Conservation (phyloP, 2,113 vertebrate species). For the Vireo altiloquus region DNA sequence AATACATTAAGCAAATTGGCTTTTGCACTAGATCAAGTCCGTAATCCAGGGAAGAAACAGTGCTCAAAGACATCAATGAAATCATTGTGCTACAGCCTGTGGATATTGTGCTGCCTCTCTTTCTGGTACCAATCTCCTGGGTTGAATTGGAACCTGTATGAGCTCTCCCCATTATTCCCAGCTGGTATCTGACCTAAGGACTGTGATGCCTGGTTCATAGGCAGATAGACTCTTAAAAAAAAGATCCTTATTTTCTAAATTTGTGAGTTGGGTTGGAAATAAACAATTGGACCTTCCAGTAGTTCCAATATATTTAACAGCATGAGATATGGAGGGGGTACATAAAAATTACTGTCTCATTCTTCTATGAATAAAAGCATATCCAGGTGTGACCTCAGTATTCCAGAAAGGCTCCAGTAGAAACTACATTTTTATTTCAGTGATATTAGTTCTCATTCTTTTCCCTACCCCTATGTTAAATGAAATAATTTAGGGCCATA, state of each 20-base stretch:
- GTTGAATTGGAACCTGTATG: conserved; percentile 39
- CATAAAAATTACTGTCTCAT: background rate
- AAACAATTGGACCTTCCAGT: background rate
- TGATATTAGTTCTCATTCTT: background rate
- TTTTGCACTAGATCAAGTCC: conserved; percentile 2
- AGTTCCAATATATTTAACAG: background rate
- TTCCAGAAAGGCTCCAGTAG: background rate
- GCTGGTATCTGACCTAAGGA: background rate
- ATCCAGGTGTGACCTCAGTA: background rate
- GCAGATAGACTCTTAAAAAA: background rate
- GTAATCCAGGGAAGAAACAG: conserved; percentile 13
- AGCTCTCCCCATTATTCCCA: conserved; percentile 8
- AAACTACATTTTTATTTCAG: background rate
- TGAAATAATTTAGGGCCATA: background rate
- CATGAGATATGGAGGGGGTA: background rate
- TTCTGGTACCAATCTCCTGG: conserved; percentile 43
- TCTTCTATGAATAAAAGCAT: background rate
- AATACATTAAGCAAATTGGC: background rate
- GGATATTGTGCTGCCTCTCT: background rate
- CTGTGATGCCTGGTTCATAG: background rate
- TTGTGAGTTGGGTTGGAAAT: background rate
- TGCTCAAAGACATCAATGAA: conserved; percentile 19
- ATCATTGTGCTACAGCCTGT: conserved; percentile 25
- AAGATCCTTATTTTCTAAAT: background rate
- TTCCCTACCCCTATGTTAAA: background rate